phyloP scores from a whole-genome alignment of 2,113 vertebrate species.

The Gymnarchus niloticus region DNA sequence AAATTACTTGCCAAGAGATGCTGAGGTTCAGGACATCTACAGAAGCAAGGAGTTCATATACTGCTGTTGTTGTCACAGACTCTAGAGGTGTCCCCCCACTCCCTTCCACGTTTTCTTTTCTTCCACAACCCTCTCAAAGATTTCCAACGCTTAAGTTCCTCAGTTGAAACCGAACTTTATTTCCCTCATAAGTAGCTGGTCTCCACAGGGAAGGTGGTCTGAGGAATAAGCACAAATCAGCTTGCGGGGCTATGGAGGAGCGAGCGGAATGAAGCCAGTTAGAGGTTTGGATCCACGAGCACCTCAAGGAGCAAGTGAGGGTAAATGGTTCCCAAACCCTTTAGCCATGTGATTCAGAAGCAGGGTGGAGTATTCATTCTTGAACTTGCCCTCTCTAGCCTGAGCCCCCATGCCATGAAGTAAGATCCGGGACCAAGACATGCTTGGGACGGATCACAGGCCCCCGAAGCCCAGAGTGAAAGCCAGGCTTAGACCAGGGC shows the following conservation, averaged over 20 bases:
- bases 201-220: no score
- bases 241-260: neutral
- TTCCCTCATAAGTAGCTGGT: no score
- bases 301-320: neutral
- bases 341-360: neutral
- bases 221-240: neutral
- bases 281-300: no score
- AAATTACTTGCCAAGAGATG: neutral
- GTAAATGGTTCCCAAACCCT: neutral
- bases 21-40: neutral
- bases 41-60: no score
- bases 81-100: neutral
- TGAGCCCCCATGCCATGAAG: neutral
- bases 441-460: neutral
- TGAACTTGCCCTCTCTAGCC: neutral
- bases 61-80: neutral
- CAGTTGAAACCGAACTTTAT: no score
- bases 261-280: neutral
- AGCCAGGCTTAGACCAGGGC: neutral
- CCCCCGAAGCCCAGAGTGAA: neutral
- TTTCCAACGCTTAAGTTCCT: no score
- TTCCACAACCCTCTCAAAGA: no score
- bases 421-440: neutral
- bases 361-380: neutral
- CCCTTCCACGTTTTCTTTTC: no score